A percentile compares a stretch with the other conserved stretches of the same genome.
These are phyloP conservation scores for Hemiscyllium ocellatum DNA, from an alignment of 2,113 vertebrate genomes.

Conservation along the genomic window DNA sequence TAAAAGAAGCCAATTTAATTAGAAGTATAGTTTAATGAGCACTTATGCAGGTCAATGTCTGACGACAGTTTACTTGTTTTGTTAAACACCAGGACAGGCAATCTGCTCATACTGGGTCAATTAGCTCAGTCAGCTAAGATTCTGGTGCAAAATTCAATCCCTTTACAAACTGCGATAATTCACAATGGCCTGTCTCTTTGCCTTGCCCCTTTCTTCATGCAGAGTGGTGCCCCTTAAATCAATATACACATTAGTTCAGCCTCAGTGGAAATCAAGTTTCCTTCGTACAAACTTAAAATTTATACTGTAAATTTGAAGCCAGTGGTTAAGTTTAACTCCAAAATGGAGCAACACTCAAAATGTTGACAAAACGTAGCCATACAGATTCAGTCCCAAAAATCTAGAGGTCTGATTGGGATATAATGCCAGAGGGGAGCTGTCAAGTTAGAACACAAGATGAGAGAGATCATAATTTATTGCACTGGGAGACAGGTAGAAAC, in stretches of 20 bases:
- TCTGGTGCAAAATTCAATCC: not conserved
- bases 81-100: not conserved
- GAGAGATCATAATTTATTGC: not conserved
- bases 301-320: not conserved
- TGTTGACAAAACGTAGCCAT: not conserved
- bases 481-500: not conserved
- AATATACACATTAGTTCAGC: not conserved
- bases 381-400: not conserved
- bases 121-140: not conserved
- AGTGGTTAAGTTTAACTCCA: not conserved
- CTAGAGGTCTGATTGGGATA: not conserved
- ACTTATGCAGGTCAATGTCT: not conserved
- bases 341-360: not conserved
- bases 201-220: not conserved
- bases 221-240: not conserved
- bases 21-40: not conserved
- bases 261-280: not conserved
- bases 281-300: not conserved
- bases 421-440: too few species aligned
- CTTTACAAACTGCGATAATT: not conserved
- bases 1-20: not conserved
- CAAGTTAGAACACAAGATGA: not conserved
- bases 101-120: not conserved
- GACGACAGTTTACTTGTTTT: not conserved
- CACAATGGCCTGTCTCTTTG: too few species aligned